A percentile compares a stretch with the other conserved stretches of the same genome.
Conservation (phyloP, 1,140 invertebrate genomes). For the Eueides isabella region DNA sequence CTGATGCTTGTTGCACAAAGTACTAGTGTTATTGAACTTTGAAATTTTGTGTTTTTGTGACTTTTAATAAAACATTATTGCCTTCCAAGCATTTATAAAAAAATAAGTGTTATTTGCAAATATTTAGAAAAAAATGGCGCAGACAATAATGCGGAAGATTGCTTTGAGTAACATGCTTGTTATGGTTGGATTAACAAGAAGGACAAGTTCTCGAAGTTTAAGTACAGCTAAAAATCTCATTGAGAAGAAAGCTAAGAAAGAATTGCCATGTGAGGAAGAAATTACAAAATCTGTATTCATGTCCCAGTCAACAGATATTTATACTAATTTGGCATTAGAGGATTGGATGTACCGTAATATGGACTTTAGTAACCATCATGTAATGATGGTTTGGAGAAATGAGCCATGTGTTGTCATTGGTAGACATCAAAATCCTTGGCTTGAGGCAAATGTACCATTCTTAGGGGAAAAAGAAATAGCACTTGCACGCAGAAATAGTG, state of each 20-base stretch:
- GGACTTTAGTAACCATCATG: slow-evolving; percentile 90
- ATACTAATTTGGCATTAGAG: slow-evolving; percentile 95
- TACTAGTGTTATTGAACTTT: slow-evolving; percentile 61
- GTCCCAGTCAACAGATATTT: slow-evolving; percentile 94
- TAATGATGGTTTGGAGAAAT: slow-evolving; percentile 96
- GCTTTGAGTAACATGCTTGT: slow-evolving; percentile 62
- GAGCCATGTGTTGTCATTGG: slow-evolving; percentile 97
- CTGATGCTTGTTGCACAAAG: slow-evolving; percentile 79
- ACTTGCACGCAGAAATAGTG: slow-evolving; percentile 94
- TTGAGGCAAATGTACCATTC: slow-evolving; percentile 91
- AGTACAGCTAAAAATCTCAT: slow-evolving; percentile 51
- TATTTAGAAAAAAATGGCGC: slow-evolving; percentile 64
- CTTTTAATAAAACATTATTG: slow-evolving; percentile 49
- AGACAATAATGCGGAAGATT: slow-evolving; percentile 73
- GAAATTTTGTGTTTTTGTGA: slow-evolving; percentile 35
- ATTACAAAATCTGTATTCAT: slow-evolving; percentile 94
- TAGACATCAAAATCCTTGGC: slow-evolving; percentile 97
- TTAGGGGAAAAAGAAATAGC: slow-evolving; percentile 85
- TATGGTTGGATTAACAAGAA: slow-evolving; percentile 64
- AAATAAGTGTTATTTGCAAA: slow-evolving; percentile 51
- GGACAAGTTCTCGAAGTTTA: slow-evolving; percentile 63
- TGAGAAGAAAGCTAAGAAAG: slow-evolving; percentile 55
- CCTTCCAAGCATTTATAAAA: slow-evolving; percentile 69
- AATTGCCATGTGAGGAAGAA: slow-evolving; percentile 70
- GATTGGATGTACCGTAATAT: slow-evolving; percentile 96